phyloP scores from a whole-genome alignment of 2,888 invertebrate genomes.

The Spialia ferax region DNA sequence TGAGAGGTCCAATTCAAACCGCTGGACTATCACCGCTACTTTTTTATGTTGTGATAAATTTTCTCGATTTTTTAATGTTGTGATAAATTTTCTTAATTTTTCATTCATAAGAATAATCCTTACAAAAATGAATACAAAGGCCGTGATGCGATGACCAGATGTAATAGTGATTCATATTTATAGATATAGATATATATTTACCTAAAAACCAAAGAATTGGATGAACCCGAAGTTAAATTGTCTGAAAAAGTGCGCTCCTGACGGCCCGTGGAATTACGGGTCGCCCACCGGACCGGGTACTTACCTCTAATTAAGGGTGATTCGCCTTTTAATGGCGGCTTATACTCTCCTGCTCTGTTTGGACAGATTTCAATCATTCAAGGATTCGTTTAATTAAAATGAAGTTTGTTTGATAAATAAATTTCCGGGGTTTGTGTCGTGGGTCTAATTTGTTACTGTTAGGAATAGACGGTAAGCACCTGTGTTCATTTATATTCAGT shows the following conservation, averaged over 20 bases:
- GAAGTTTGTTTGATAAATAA: conserved; percentile 1
- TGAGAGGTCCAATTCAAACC: too few relatives aligned
- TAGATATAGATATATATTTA: too few relatives aligned
- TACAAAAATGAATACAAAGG: too few relatives aligned
- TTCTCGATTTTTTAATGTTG: too few relatives aligned
- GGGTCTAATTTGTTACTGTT: background rate
- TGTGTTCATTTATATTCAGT: background rate
- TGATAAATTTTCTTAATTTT: too few relatives aligned
- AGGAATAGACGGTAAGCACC: too few relatives aligned
- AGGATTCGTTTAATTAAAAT: conserved; percentile 24
- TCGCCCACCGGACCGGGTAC: conserved; percentile 26
- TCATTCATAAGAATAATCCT: too few relatives aligned
- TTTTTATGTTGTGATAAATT: too few relatives aligned
- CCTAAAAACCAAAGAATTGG: too few relatives aligned
- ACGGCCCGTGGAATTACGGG: conserved; percentile 21
- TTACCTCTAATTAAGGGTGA: conserved; percentile 30
- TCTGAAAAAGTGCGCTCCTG: conserved; percentile 27
- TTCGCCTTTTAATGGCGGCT: conserved; percentile 32
- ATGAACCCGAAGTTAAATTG: conserved; percentile 16
- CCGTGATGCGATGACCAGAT: too few relatives aligned
- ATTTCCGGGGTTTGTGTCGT: background rate
- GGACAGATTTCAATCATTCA: conserved; percentile 27
- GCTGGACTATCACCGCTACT: too few relatives aligned
- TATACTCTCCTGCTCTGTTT: conserved; percentile 2
- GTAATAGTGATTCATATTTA: too few relatives aligned